Base-by-base conservation (phyloP, 2,113 vertebrate genomes). In the Callipepla californica region DNA sequence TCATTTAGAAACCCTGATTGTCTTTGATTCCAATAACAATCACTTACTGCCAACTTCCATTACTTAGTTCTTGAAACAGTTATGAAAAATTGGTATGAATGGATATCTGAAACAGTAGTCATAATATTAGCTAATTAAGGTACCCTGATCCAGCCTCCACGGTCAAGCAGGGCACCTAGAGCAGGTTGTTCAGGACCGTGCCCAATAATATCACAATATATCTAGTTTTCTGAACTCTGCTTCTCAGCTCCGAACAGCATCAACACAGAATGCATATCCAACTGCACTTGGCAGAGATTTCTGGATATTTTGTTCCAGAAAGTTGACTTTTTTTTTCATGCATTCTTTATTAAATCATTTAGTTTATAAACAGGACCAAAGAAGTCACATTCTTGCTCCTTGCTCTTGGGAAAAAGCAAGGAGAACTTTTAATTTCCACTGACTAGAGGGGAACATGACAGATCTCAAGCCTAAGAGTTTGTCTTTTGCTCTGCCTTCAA, bases 401-500 rank as follows among this genome's bases (percentile, higher is more conserved):
- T 25, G 16, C 30, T 17, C n/a, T 40, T 61, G 6, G 66, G 34
- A 66, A 80, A 87, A 42, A 7, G 36, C 40, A 23, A 68, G 21
- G 14, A 65, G 10, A 50, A 11, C 6, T 85, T 87, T 34, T 23
- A 21, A 70, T 38, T 72, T 85, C 53, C 19, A 55, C 5, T 55
- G 68, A 7, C 28, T 28, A 57, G 18, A 77, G 17, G 5, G 11
- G 13, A 4, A 67, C 11, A 65, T n/a, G 53, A 38, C 0, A 0
- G 34, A 65, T 11, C 3, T 13, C 74, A 44, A 75, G 30, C 1
- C 2, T 20, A 75, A 89, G 4, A 26, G 23, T 2, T 22, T 84
- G 25, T 21, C 9, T 70, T 76, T 45, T 76, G 22, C 13, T 87
- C 44, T 72, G 20, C 15, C 66, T 61, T 36, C 38, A 48, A 15